Evolutionary conservation across 2,797 vertebrate species (phyloP).

Genomic region (Poeciliopsis gracilis): DNA sequence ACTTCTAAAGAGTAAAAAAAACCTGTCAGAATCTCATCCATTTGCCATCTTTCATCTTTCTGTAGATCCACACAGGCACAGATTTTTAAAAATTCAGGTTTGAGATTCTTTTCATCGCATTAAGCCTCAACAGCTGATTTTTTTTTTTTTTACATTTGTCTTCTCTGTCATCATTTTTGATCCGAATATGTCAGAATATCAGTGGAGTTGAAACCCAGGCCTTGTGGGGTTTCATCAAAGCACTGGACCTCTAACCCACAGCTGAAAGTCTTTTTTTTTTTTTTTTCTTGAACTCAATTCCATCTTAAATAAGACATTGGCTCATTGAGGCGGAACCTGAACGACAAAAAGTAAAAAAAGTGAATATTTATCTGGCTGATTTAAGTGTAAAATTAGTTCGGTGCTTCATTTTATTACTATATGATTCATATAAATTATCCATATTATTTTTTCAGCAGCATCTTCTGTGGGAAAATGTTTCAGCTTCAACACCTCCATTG

Average conservation of each 20-base stretch:
- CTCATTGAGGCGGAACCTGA: constrained; percentile 18
- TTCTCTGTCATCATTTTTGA: constrained; percentile 33
- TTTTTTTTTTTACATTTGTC: neutral
- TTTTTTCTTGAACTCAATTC: constrained; percentile 10
- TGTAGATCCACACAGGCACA: constrained; percentile 18
- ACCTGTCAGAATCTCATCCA: neutral
- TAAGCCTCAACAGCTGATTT: neutral
- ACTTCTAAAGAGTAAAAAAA: constrained; percentile 16
- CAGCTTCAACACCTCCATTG: constrained; percentile 10
- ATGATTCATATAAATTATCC: constrained; percentile 25
- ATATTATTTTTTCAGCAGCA: constrained; percentile 16
- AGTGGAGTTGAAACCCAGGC: constrained; percentile 20
- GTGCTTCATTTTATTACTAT: constrained; percentile 20
- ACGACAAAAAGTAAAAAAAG: constrained; percentile 6
- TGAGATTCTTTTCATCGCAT: constrained; percentile 17
- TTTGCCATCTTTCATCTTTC: constrained; percentile 12
- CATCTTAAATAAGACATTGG: constrained; percentile 27
- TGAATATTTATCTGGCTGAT: constrained; percentile 2
- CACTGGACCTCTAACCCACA: constrained; percentile 30
- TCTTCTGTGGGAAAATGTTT: constrained; percentile 31
- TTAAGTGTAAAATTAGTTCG: constrained; percentile 7
- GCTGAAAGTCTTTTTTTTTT: constrained; percentile 24
- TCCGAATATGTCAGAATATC: constrained; percentile 28
- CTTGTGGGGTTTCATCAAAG: constrained; percentile 32
- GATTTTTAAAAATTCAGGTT: constrained; percentile 24